Evolutionary conservation across 2,113 vertebrate species (phyloP).

Genomic region (Kryptolebias marmoratus): DNA sequence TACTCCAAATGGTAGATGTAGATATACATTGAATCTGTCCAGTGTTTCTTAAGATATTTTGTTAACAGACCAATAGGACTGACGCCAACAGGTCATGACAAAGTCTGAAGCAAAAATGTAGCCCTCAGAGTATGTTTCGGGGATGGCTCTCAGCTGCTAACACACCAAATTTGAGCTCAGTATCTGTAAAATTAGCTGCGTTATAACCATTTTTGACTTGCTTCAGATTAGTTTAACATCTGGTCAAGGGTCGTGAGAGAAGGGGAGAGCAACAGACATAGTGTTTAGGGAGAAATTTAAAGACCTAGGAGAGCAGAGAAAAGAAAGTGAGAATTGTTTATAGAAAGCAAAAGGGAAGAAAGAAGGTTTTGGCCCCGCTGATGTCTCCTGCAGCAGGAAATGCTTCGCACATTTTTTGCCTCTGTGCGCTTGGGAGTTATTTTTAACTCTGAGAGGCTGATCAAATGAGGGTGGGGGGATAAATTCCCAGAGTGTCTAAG

Average conservation of each 20-base stretch:
- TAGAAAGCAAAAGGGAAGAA: constrained; percentile 61
- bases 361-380: constrained; percentile 65
- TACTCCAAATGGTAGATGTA: background rate
- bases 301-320: constrained; percentile 44
- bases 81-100: too few species aligned
- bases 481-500: constrained; percentile 76
- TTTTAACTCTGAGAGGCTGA: constrained; percentile 80
- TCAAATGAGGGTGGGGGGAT: constrained; percentile 76
- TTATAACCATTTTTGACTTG: constrained; percentile 6
- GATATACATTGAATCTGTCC: too few species aligned
- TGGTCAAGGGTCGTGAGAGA: constrained; percentile 69
- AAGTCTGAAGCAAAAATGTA: too few species aligned
- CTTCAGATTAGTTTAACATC: constrained; percentile 83
- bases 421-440: constrained; percentile 75
- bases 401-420: constrained; percentile 83
- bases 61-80: too few species aligned
- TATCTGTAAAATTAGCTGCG: too few species aligned
- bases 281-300: constrained; percentile 46
- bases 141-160: too few species aligned
- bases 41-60: too few species aligned
- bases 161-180: too few species aligned
- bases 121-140: too few species aligned
- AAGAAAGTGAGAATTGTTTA: constrained; percentile 38
- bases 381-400: constrained; percentile 83
- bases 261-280: constrained; percentile 20